phyloP scores from a whole-genome alignment of 2,888 invertebrate genomes.

The Eupithecia tripunctaria region DNA sequence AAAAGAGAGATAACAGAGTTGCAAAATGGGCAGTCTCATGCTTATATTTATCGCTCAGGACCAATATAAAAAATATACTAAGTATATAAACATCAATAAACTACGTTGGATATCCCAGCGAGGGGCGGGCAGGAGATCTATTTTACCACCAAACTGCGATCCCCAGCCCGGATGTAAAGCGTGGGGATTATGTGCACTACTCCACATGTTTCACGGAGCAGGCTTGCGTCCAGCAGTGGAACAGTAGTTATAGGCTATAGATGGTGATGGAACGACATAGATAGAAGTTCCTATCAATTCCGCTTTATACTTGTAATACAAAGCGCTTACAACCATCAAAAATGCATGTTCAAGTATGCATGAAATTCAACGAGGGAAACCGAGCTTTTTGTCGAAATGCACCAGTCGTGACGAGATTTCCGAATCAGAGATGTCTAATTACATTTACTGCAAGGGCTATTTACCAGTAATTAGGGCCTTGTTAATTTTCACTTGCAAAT shows the following conservation, averaged over 20 bases:
- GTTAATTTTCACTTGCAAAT: neutral
- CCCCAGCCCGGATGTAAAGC: too few relatives aligned
- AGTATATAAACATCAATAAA: neutral
- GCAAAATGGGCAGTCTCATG: too few relatives aligned
- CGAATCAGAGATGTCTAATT: slow-evolving; percentile 35
- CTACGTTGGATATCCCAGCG: too few relatives aligned
- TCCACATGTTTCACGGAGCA: too few relatives aligned
- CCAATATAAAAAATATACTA: neutral
- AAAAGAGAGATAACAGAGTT: too few relatives aligned
- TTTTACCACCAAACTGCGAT: too few relatives aligned
- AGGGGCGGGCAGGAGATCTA: too few relatives aligned
- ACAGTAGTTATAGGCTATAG: too few relatives aligned
- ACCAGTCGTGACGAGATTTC: slow-evolving; percentile 37
- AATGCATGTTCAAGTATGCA: slow-evolving; percentile 42
- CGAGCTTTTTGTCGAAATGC: slow-evolving; percentile 34
- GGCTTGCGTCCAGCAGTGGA: too few relatives aligned
- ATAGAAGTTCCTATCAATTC: neutral
- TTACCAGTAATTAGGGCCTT: slow-evolving; percentile 3
- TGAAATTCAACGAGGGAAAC: slow-evolving; percentile 46
- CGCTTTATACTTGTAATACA: slow-evolving; percentile 14
- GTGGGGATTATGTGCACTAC: too few relatives aligned
- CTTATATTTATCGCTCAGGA: neutral
- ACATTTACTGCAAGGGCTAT: slow-evolving; percentile 15
- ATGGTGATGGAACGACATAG: too few relatives aligned
- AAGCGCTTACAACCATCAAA: slow-evolving; percentile 27